phyloP scores from a whole-genome alignment of 2,797 vertebrate genomes.

The Dryobates pubescens region DNA sequence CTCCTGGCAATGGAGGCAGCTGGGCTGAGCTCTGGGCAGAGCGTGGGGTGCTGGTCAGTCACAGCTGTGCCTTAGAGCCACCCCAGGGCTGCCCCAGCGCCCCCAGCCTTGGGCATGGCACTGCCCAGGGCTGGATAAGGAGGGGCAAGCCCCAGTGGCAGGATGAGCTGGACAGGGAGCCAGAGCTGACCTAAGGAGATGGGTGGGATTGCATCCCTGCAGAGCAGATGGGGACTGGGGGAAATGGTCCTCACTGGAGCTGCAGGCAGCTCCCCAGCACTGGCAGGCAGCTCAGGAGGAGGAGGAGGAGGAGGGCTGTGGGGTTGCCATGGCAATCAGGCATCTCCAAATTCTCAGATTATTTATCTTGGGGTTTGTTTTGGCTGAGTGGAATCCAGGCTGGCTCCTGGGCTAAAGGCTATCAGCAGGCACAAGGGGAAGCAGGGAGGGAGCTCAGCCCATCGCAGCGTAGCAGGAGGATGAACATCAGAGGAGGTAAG shows the following conservation, averaged over 20 bases:
- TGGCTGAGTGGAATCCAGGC: background rate
- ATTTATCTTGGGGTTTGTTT: constrained; percentile 15
- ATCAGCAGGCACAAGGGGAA: background rate
- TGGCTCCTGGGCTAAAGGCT: background rate
- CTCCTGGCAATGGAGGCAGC: background rate
- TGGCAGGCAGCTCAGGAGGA: background rate
- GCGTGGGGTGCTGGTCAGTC: background rate
- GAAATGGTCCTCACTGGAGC: background rate
- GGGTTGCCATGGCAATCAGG: constrained; percentile 67
- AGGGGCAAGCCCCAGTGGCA: background rate
- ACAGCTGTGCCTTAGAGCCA: background rate
- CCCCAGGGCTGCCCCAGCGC: background rate
- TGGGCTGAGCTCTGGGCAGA: background rate
- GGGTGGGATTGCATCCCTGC: background rate
- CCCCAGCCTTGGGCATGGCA: background rate
- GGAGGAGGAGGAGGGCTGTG: background rate
- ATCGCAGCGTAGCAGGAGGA: rapidly evolving
- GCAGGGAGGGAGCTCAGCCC: background rate
- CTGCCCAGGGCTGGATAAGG: background rate
- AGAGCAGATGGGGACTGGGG: background rate
- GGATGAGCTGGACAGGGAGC: rapidly evolving
- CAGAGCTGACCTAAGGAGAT: background rate
- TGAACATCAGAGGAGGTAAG: background rate
- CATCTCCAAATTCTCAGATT: constrained; percentile 54
- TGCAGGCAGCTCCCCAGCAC: background rate